Evolutionary conservation across 2,797 vertebrate genomes (phyloP).

Genomic region (Lutjanus campechanus): DNA sequence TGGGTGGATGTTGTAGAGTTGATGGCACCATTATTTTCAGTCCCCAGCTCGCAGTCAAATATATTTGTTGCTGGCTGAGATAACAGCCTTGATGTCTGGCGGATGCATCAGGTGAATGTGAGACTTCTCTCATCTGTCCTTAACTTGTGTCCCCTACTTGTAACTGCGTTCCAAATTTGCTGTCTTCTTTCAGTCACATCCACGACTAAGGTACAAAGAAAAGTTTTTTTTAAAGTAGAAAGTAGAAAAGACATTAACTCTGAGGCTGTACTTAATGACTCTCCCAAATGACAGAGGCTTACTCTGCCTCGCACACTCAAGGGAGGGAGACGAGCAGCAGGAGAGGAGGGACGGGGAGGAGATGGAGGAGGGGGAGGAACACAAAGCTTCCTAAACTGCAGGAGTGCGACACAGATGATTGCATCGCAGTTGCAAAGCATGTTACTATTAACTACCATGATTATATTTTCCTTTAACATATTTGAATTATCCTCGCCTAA

Average conservation of each 20-base stretch:
- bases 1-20: constrained; percentile 35
- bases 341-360: background rate
- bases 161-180: constrained; percentile 29
- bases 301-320: constrained; percentile 51
- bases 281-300: constrained; percentile 64
- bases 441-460: constrained; percentile 18
- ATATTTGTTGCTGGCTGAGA: constrained; percentile 43
- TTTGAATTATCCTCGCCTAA: constrained; percentile 37
- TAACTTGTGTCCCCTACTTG: constrained; percentile 19
- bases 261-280: constrained; percentile 66
- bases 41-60: constrained; percentile 23
- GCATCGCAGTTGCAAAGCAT: constrained; percentile 43
- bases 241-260: constrained; percentile 61
- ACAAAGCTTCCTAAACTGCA: constrained; percentile 49
- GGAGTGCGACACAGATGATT: constrained; percentile 54
- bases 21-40: constrained; percentile 44
- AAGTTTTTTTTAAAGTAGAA: constrained; percentile 39
- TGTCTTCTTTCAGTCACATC: constrained; percentile 34
- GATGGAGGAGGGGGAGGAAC: constrained; percentile 17
- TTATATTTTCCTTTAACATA: constrained; percentile 29
- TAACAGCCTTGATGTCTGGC: constrained; percentile 30
- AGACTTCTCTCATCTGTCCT: constrained; percentile 42
- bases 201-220: constrained; percentile 45
- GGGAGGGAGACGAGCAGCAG: constrained; percentile 21
- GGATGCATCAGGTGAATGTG: constrained; percentile 22